Percentiles rank a stretch among this genome's conserved stretches.
Evolutionary conservation across 2,797 vertebrate species (phyloP).

Genomic region (Channallabes apus): DNA sequence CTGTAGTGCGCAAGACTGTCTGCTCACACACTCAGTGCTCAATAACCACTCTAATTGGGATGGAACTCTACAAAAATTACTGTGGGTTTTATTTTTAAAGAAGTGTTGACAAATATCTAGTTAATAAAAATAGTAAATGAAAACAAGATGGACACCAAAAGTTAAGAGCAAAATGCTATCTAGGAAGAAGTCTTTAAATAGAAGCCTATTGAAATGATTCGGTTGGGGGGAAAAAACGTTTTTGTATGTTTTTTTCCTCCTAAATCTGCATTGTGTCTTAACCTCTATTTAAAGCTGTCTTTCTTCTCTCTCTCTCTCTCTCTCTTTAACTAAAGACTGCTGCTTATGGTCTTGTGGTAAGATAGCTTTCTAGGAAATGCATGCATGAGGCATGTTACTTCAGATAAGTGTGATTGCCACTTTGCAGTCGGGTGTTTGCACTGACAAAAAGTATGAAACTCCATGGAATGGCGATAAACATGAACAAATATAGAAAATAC

Average conservation of each 20-base stretch:
- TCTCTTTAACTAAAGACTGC: slow-evolving; percentile 6
- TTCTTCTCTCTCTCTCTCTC: background rate
- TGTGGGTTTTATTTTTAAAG: too few relatives aligned
- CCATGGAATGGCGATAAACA: background rate
- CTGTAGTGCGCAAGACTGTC: background rate
- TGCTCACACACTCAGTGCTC: background rate
- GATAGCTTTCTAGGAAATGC: slow-evolving; percentile 90
- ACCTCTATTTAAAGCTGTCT: slow-evolving; percentile 58
- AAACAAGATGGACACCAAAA: background rate
- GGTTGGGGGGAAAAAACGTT: too few relatives aligned
- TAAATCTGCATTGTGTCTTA: background rate
- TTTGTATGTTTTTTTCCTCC: background rate
- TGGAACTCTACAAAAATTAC: background rate
- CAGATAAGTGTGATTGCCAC: slow-evolving; percentile 59
- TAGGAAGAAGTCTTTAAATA: background rate
- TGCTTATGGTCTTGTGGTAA: slow-evolving; percentile 69
- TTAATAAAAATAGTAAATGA: background rate
- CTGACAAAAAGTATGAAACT: background rate
- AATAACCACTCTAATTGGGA: too few relatives aligned
- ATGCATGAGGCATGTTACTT: slow-evolving; percentile 53
- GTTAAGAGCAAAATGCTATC: background rate
- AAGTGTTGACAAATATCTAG: background rate
- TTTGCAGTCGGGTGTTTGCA: background rate
- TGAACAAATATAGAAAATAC: background rate
- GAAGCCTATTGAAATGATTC: background rate